phyloP scores from a whole-genome alignment of 2,797 vertebrate species.

The Sandelia bainsii region DNA sequence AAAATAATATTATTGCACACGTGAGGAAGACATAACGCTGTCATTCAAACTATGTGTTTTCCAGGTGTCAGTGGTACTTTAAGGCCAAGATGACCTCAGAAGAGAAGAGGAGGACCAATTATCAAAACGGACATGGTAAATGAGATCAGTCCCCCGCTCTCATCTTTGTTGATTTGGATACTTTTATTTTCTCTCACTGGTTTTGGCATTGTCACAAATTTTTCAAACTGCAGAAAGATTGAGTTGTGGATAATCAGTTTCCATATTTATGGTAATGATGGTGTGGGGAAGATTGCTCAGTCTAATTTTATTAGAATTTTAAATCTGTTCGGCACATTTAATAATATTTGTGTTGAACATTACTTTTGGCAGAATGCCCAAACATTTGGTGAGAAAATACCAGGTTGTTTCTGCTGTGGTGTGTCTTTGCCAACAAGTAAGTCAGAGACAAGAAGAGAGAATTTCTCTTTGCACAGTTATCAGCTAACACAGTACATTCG shows the following conservation, averaged over 20 bases:
- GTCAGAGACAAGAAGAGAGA: neutral
- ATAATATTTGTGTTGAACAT: neutral
- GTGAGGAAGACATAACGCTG: neutral
- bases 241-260: neutral
- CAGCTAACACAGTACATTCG: constrained; percentile 30
- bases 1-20: too few species aligned
- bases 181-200: neutral
- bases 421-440: constrained; percentile 22
- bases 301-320: constrained; percentile 6
- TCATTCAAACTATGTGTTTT: constrained; percentile 53
- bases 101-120: constrained; percentile 91
- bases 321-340: constrained; percentile 17
- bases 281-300: neutral
- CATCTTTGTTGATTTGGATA: neutral
- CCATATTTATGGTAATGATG: constrained; percentile 5
- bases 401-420: constrained; percentile 8
- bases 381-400: constrained; percentile 6
- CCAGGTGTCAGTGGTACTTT: constrained; percentile 96
- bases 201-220: constrained; percentile 5
- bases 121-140: constrained; percentile 93
- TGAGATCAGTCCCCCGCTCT: neutral
- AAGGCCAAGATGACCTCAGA: constrained; percentile 97
- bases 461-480: constrained; percentile 11
- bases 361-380: neutral
- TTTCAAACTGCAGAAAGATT: neutral